A percentile compares a stretch with the other conserved stretches of the same genome.
These are phyloP conservation scores for Labroides dimidiatus DNA, from an alignment of 2,797 vertebrate species.

Conservation along the genomic window DNA sequence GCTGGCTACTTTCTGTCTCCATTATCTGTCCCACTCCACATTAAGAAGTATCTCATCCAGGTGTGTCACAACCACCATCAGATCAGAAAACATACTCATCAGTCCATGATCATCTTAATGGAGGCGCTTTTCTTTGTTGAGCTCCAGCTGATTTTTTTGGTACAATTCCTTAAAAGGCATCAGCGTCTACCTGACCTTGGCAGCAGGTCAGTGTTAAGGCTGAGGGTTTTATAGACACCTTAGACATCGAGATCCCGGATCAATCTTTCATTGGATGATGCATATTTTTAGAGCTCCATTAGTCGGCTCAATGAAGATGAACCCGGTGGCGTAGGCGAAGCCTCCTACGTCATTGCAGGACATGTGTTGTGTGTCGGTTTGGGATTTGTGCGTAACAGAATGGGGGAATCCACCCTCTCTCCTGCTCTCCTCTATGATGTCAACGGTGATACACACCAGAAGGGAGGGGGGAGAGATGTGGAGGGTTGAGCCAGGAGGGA, in stretches of 20 bases:
- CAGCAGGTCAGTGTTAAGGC: conserved; percentile 17
- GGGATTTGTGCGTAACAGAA: conserved; percentile 74
- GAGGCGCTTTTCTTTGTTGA: conserved; percentile 1
- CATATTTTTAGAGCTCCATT: conserved; percentile 77
- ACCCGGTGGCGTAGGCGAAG: conserved; percentile 73
- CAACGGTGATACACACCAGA: conserved; percentile 49
- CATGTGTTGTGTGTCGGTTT: conserved; percentile 61
- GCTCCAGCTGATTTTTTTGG: conserved; percentile 19
- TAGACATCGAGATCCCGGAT: conserved; percentile 43
- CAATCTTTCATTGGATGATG: conserved; percentile 52
- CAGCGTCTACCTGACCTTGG: conserved; percentile 48
- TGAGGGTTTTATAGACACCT: conserved; percentile 48
- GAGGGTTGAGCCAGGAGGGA: conserved; percentile 78
- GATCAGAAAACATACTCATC: conserved; percentile 34
- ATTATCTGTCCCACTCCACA: conserved; percentile 5
- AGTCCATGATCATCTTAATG: conserved; percentile 22
- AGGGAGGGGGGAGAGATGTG: conserved; percentile 52
- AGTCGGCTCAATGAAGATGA: conserved; percentile 67
- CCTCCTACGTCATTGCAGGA: conserved; percentile 75
- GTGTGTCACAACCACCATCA: conserved; percentile 25
- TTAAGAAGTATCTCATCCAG: conserved; percentile 17
- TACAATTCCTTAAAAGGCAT: conserved; percentile 2
- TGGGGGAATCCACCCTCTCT: conserved; percentile 74
- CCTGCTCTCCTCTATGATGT: conserved; percentile 52
- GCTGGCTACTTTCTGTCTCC: neutral